Evolutionary conservation across 2,113 vertebrate species (phyloP), one percentile per base, ranked within the genome.

Genomic region (Dermatemys mawii): DNA sequence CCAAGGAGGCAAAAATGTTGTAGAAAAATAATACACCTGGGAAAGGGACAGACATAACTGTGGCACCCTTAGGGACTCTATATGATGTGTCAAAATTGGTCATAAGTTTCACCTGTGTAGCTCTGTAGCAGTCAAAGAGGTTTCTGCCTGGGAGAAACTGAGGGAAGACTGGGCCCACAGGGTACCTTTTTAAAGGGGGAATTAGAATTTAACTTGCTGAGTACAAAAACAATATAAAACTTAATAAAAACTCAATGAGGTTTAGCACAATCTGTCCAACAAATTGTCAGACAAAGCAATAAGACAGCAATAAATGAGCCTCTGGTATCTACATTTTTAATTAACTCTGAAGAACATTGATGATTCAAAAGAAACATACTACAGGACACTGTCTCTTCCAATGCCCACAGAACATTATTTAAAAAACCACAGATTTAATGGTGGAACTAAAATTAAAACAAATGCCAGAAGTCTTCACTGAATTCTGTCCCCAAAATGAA

Each of bases 361-460:
- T 90, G 41, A 48, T 12, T 96, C 85, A 90, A 90, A 83, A 32
- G 60, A 93, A 84, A 73, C 60, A 24, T 35, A 19, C 19, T 93
- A 7, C 3, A 81, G 85, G 85, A 29, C 53, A 78, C 11, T 92
- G 17, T 8, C 6, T 94, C 48, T 90, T 84, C 44, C 5, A 83
- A 35, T 38, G 19, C 46, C 57, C 38, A 87, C 6, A 2, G 17
- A 91, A 84, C 54, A 32, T 92, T 94, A 78, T 95, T 92, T 79
- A 49, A 95, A 96, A 63, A 35, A 3, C 85, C 85, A 48, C 24
- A 0, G 2, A 81, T 93, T 90, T 81, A 91, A 50, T 85, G 12
- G 7, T 50, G 12, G 79, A 90, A 92, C 95, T 94, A 96, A 97
- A 94, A 93, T 95, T 80, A 82, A 93, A 86, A 78, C n/a, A 92